Base-by-base conservation (phyloP, 2,113 vertebrate genomes). In the Eidolon helvum region DNA sequence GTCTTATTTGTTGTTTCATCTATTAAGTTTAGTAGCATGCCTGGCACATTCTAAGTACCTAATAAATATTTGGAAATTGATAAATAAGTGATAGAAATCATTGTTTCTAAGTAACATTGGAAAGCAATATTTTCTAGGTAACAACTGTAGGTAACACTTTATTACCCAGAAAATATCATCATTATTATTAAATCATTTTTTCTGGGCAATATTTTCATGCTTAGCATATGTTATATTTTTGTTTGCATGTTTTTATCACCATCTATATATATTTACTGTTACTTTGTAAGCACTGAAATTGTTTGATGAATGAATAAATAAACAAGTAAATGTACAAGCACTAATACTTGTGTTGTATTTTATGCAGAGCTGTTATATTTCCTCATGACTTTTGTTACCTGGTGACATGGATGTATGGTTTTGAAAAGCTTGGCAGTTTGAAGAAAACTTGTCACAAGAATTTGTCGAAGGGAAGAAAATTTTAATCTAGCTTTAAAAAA, bases 401-500 rank as follows among this genome's bases (percentile, higher is more conserved):
- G 43, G 45, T 57, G 26, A 74, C 5, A 3, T 15, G 57, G 43
- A 85, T 7, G 9, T 30, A 65, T 65, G 30, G 33, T 35, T 90
- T 63, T 69, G 59, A 85, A 59, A 97, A 86, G 30, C 24, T 77
- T 66, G 63, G 43, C 35, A 65, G 16, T 90, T 82, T 96, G 69
- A 82, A 33, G 26, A 30, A 94, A 90, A 9, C n/a, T 69, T 22
- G 38, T 92, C 38, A 90, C 8, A 35, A 57, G 74, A 82, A 75
- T 90, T 90, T 90, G 26, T 66, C 75, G 55, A 85, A 75, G 68
- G 33, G 16, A 63, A 86, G 22, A 12, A 75, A 65, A 69, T 69
- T 94, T 85, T 94, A 88, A 90, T 43, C 43, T 35, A 63, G 66
- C 48, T 26, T 80, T 83, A 80, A 90, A 50, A 50, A 91, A 78